A percentile compares a stretch with the other conserved stretches of the same genome.
Evolutionary conservation across 2,888 invertebrate species (phyloP).

Genomic region (Branchellion lobata): DNA sequence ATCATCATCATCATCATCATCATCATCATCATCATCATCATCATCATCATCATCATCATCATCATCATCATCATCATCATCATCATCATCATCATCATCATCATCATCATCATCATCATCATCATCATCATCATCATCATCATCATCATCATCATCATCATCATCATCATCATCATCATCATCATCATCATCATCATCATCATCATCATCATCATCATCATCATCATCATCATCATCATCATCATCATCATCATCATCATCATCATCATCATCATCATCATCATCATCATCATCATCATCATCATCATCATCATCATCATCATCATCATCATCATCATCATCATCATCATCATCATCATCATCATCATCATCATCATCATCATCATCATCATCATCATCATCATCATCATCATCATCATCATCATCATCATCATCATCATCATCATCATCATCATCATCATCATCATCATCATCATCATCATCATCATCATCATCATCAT

Average conservation of each 20-base stretch:
- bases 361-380: constrained; percentile 58
- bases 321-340: constrained; percentile 58
- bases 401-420: constrained; percentile 58
- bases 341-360: constrained; percentile 58
- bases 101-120: constrained; percentile 58
- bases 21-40: constrained; percentile 58
- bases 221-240: constrained; percentile 58
- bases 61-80: constrained; percentile 58
- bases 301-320: constrained; percentile 27
- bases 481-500: constrained; percentile 58
- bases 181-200: constrained; percentile 59
- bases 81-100: constrained; percentile 58
- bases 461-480: constrained; percentile 58
- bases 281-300: constrained; percentile 58
- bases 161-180: constrained; percentile 58
- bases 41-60: constrained; percentile 58
- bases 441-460: constrained; percentile 58
- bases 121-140: constrained; percentile 58
- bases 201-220: constrained; percentile 58
- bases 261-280: constrained; percentile 58
- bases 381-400: constrained; percentile 59
- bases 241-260: constrained; percentile 58
- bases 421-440: constrained; percentile 58
- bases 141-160: constrained; percentile 59
- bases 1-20: constrained; percentile 58